A percentile compares a stretch with the other conserved stretches of the same genome.
These are phyloP conservation scores for Neosalanx taihuensis DNA, from an alignment of 2,797 vertebrate genomes.

Conservation along the genomic window DNA sequence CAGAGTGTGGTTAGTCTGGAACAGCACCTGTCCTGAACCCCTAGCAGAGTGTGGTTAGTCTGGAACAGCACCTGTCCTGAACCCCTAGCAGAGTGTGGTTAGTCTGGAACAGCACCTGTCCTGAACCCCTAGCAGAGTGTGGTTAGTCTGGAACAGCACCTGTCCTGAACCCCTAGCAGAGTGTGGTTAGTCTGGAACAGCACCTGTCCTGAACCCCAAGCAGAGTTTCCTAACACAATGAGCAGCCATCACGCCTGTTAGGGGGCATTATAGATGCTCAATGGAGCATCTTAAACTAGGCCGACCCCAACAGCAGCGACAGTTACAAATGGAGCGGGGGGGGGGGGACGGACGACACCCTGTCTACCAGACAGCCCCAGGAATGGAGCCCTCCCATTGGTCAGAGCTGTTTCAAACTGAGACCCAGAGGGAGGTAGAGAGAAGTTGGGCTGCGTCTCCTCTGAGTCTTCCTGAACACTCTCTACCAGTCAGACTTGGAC, in stretches of 20 bases:
- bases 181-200: not conserved
- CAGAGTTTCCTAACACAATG: conserved; percentile 15
- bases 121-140: too few species aligned
- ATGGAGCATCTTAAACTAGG: conserved; percentile 52
- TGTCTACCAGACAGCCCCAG: not conserved
- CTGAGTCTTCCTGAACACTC: not conserved
- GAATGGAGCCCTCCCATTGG: not conserved
- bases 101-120: too few species aligned
- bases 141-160: not conserved
- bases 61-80: not conserved
- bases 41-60: too few species aligned
- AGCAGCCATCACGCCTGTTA: conserved; percentile 27
- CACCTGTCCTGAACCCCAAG: not conserved
- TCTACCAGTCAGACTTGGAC: too few species aligned
- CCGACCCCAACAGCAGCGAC: conserved; percentile 29
- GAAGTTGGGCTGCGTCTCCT: not conserved
- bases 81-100: conserved; percentile 10
- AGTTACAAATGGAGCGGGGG: not conserved
- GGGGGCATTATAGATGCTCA: conserved; percentile 47
- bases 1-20: too few species aligned
- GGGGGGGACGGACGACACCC: not conserved
- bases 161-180: not conserved
- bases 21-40: too few species aligned
- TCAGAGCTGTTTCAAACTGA: not conserved
- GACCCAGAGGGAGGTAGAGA: not conserved